A percentile compares a stretch with the other conserved stretches of the same genome.
These are phyloP conservation scores for Dendroctonus valens DNA, from an alignment of 1,140 invertebrate species.

Conservation along the genomic window DNA sequence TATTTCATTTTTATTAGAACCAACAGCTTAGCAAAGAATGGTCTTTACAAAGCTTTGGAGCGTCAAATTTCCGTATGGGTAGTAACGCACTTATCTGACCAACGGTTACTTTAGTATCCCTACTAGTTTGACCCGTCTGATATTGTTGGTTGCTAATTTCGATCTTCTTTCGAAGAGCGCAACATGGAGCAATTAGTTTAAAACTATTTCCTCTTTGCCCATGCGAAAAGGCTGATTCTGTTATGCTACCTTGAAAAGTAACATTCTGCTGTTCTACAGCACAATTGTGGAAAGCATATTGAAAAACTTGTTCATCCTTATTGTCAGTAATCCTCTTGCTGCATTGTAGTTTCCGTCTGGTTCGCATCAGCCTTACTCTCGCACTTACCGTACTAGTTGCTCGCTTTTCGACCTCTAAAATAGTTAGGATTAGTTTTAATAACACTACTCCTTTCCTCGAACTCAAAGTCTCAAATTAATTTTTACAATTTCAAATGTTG, in stretches of 20 bases:
- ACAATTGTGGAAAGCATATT: constrained; percentile 28
- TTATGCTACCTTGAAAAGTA: no score
- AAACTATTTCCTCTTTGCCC: not conserved
- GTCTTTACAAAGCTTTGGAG: constrained; percentile 36
- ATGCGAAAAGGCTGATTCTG: not conserved
- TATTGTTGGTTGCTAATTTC: not conserved
- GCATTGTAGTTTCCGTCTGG: constrained; percentile 37
- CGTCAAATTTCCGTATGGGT: constrained; percentile 36
- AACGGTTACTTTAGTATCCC: constrained; percentile 37
- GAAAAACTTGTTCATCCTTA: constrained; percentile 39
- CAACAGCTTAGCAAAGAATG: constrained; percentile 41
- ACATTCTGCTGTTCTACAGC: constrained; percentile 5
- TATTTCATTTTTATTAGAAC: constrained; percentile 31
- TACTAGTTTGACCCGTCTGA: constrained; percentile 8
- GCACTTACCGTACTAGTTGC: constrained; percentile 37
- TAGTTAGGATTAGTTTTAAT: no score
- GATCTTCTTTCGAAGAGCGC: constrained; percentile 12
- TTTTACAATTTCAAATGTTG: no score
- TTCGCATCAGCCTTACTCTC: constrained; percentile 38
- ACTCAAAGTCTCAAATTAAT: no score
- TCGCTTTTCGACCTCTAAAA: constrained; percentile 12
- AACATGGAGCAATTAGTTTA: constrained; percentile 23
- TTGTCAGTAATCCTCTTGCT: constrained; percentile 1
- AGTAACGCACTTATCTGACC: constrained; percentile 43
- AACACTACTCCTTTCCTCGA: no score